Percentiles rank a stretch among this genome's conserved stretches.
Evolutionary conservation across 2,113 vertebrate species (phyloP).

Genomic region (Okapia johnstoni): DNA sequence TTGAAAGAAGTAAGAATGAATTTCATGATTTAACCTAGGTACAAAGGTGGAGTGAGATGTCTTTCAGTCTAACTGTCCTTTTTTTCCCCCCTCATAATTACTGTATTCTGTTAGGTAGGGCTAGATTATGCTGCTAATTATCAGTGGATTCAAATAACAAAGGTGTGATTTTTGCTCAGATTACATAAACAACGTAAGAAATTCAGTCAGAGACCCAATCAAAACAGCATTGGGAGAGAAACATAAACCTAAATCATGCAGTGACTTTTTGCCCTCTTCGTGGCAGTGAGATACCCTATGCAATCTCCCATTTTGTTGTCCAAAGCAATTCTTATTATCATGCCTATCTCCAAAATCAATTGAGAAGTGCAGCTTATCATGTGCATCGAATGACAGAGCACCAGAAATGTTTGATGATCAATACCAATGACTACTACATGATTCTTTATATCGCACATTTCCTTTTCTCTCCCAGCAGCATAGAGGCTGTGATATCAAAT

Average conservation of each 20-base stretch:
- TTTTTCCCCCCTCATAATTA: neutral
- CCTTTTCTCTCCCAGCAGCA: neutral
- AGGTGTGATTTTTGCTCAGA: neutral
- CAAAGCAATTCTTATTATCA: neutral
- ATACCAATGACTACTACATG: neutral
- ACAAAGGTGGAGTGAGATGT: neutral
- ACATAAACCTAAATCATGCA: neutral
- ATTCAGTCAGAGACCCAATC: neutral
- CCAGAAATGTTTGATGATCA: neutral
- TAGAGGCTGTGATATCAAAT: neutral
- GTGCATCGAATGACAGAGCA: neutral
- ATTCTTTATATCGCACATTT: neutral
- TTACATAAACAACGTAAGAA: neutral
- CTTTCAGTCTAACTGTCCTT: neutral
- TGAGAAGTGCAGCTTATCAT: neutral
- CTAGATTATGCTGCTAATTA: neutral
- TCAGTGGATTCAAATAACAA: neutral
- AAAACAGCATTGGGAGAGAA: neutral
- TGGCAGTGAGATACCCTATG: neutral
- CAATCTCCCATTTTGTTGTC: neutral
- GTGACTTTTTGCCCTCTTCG: neutral
- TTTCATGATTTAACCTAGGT: neutral
- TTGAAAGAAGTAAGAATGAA: neutral
- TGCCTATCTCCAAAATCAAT: neutral
- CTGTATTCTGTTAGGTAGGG: neutral